Base-by-base conservation (phyloP, 2,797 vertebrate species). In the Bradypus variegatus region DNA sequence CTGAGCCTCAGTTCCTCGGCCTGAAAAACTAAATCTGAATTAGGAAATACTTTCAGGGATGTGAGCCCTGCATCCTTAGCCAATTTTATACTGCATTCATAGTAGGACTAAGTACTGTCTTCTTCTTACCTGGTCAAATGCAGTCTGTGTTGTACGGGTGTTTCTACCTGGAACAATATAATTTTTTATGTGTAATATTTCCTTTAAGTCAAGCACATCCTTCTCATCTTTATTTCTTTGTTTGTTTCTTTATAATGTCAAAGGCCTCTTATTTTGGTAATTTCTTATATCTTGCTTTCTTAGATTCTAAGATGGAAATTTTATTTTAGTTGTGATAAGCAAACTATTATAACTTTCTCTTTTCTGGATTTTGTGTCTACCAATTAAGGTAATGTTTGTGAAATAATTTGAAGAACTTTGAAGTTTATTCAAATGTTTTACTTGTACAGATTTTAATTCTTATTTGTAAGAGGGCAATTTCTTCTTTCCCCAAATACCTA, bases 371-470 rank as follows among this genome's bases (percentile, higher is more conserved):
- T 90, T 64, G n/a, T 73, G 36, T 67, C 64, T 79, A 55, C 27
- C 15, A 64, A 21, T 78, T 55, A 84, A 83, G 29, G 64, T 45
- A 36, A 91, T 62, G 62, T 76, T 84, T 86, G 9, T 25, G 27
- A 85, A 90, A 29, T 55, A 6, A 21, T 21, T 75, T 15, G 13
- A 65, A 88, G 18, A 75, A 38, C 25, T 91, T 83, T 88, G 72
- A 60, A 33, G n/a, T 93, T 79, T 65, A 65, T 53, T 65, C 64
- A 70, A 62, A 87, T 6, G n/a, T 65, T 45, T 89, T 86, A 33
- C 29, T 78, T 85, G 38, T 36, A 16, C 12, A 50, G 33, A 31
- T 86, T 89, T 95, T 91, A 50, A 70, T 89, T 87, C 62, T 92
- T 79, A 73, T 15, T 33, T 85, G 8, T 89, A 78, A 85, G 62